Conservation (phyloP, 2,797 vertebrate species). For the Somateria mollissima region DNA sequence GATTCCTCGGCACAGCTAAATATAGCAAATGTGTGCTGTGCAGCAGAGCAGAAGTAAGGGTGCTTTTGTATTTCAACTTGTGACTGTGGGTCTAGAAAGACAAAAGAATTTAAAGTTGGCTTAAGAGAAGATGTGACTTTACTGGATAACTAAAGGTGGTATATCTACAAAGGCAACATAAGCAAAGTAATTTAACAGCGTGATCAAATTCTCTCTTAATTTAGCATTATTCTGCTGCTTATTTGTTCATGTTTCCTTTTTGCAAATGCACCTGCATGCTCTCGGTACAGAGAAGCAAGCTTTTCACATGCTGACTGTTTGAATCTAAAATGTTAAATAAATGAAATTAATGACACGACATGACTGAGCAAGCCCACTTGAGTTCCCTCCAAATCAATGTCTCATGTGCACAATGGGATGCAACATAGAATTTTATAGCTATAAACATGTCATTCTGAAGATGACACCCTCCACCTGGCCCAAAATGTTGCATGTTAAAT, state of each 20-base stretch:
- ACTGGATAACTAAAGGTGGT: not conserved
- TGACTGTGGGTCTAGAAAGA: not conserved
- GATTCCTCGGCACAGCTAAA: slow-evolving; percentile 3
- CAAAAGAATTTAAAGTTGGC: not conserved
- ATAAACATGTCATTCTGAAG: not conserved
- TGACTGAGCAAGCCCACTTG: not conserved
- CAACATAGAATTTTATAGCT: not conserved
- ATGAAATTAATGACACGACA: not conserved
- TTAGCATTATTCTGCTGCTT: not conserved
- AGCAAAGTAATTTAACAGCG: not conserved
- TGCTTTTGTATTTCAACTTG: slow-evolving; percentile 14
- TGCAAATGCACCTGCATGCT: not conserved
- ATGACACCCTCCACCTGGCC: not conserved
- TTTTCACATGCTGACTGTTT: not conserved
- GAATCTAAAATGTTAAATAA: not conserved
- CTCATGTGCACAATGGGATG: not conserved
- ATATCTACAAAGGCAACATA: not conserved
- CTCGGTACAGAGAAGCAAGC: not conserved
- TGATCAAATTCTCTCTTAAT: not conserved
- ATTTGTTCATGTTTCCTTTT: not conserved
- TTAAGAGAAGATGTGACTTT: not conserved
- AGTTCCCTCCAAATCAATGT: not conserved
- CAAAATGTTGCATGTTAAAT: not conserved
- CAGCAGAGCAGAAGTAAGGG: slow-evolving; percentile 30
- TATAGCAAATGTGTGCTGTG: not conserved